phyloP scores from a whole-genome alignment of 2,888 invertebrate genomes.

The Aradus depressus region DNA sequence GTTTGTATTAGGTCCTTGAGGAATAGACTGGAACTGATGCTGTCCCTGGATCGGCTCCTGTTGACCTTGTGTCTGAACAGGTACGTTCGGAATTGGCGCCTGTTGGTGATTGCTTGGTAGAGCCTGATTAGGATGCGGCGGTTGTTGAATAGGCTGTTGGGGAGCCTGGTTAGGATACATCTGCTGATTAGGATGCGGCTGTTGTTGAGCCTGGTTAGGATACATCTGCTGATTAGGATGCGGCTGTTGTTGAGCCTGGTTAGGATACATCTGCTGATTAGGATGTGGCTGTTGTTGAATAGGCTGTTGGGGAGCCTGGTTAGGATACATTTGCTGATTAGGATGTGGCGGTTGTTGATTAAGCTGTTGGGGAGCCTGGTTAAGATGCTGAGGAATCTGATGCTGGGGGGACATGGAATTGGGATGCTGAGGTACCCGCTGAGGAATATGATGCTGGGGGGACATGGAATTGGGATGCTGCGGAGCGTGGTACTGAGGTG shows the following conservation, averaged over 20 bases:
- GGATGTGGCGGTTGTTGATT: neutral
- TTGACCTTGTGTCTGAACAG: no score
- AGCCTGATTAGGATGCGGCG: slow-evolving; percentile 17
- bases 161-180: slow-evolving; percentile 28
- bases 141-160: slow-evolving; percentile 29
- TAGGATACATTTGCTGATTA: slow-evolving; percentile 20
- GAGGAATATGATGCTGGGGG: slow-evolving; percentile 23
- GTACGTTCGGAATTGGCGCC: no score
- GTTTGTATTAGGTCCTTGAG: neutral
- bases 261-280: neutral
- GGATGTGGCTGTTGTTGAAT: slow-evolving; percentile 25
- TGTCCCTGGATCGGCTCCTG: no score
- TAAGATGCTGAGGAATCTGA: slow-evolving; percentile 18
- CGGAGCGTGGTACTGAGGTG: slow-evolving; percentile 23
- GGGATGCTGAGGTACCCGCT: slow-evolving; percentile 6
- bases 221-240: slow-evolving; percentile 31
- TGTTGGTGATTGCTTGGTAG: slow-evolving; percentile 25
- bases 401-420: slow-evolving; percentile 24
- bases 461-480: no score
- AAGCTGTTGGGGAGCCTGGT: slow-evolving; percentile 2
- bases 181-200: slow-evolving; percentile 13
- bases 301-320: slow-evolving; percentile 30
- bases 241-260: slow-evolving; percentile 7
- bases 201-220: slow-evolving; percentile 22
- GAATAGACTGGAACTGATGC: neutral